A percentile compares a stretch with the other conserved stretches of the same genome.
phyloP scores from a whole-genome alignment of 2,888 invertebrate genomes.

The Lagria hirta region DNA sequence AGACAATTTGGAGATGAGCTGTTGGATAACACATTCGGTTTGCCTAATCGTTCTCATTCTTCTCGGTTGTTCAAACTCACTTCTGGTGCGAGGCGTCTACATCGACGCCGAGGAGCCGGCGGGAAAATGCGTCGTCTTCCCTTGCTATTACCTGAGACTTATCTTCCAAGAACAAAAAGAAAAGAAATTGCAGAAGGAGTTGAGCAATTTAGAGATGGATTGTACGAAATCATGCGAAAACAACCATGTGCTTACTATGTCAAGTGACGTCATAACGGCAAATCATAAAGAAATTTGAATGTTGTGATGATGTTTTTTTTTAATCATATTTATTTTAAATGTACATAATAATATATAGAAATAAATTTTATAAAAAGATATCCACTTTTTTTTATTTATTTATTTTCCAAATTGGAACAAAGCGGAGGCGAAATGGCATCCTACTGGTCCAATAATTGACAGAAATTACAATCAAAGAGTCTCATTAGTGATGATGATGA shows the following conservation, averaged over 20 bases:
- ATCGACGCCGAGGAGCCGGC: conserved; percentile 84
- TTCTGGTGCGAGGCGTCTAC: conserved; percentile 83
- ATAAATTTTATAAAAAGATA: conserved; percentile 24
- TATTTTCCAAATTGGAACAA: not conserved
- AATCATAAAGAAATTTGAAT: conserved; percentile 26
- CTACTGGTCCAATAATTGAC: conserved; percentile 5
- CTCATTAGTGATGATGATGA: conserved; percentile 43
- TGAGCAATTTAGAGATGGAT: conserved; percentile 17
- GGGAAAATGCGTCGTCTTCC: conserved; percentile 80
- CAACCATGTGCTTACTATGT: conserved; percentile 39
- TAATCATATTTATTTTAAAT: conserved; percentile 10
- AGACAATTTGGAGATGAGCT: conserved; percentile 74
- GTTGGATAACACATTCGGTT: conserved; percentile 77
- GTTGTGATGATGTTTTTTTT: conserved; percentile 5
- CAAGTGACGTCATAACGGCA: conserved; percentile 24
- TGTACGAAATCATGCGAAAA: conserved; percentile 28
- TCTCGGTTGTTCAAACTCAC: conserved; percentile 83
- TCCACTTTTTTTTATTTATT: conserved; percentile 4
- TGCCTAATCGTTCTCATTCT: conserved; percentile 74
- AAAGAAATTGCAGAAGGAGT: conserved; percentile 52
- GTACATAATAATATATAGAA: conserved; percentile 20
- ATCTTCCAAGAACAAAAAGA: conserved; percentile 71
- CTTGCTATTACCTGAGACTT: conserved; percentile 78
- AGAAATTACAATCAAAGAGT: conserved; percentile 24
- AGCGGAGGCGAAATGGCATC: conserved; percentile 2